These are phyloP conservation scores for Yponomeuta sedellus DNA, from an alignment of 2,888 invertebrate genomes.

Conservation along the genomic window DNA sequence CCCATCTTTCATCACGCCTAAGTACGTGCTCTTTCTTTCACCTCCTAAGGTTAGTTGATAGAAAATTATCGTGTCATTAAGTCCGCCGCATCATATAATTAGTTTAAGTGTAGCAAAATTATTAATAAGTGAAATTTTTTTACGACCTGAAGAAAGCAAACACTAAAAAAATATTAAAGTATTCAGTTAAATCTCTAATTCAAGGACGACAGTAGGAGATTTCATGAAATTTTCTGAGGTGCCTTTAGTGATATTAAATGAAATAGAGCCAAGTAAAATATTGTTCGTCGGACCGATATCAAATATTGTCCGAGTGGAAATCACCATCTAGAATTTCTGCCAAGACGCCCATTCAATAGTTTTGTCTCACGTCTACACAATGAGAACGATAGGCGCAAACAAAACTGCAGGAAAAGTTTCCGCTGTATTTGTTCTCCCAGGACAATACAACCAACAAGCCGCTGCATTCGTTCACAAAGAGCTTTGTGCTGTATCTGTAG, in stretches of 20 bases:
- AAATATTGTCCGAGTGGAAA: background rate
- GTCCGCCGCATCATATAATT: too few relatives aligned
- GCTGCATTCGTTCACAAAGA: background rate
- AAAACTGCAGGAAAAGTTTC: slow-evolving; percentile 1
- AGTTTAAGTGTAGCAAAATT: too few relatives aligned
- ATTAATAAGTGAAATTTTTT: too few relatives aligned
- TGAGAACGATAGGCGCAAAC: background rate
- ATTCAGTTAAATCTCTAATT: too few relatives aligned
- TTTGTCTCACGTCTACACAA: background rate
- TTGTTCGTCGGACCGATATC: background rate
- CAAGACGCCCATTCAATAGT: background rate
- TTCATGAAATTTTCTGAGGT: too few relatives aligned
- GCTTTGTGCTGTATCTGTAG: slow-evolving; percentile 2
- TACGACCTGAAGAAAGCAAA: too few relatives aligned
- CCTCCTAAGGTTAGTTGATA: too few relatives aligned
- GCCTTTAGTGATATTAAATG: background rate
- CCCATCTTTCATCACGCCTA: too few relatives aligned
- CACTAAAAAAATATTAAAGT: too few relatives aligned
- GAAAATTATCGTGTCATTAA: too few relatives aligned
- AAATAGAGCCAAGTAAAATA: background rate
- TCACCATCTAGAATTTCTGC: background rate
- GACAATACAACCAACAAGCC: background rate
- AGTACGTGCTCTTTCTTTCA: too few relatives aligned
- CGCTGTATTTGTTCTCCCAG: background rate
- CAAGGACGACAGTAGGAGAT: too few relatives aligned